Evolutionary conservation across 2,797 vertebrate species (phyloP), one percentile per base, ranked within the genome.

Genomic region (Anisognathus igniventris): DNA sequence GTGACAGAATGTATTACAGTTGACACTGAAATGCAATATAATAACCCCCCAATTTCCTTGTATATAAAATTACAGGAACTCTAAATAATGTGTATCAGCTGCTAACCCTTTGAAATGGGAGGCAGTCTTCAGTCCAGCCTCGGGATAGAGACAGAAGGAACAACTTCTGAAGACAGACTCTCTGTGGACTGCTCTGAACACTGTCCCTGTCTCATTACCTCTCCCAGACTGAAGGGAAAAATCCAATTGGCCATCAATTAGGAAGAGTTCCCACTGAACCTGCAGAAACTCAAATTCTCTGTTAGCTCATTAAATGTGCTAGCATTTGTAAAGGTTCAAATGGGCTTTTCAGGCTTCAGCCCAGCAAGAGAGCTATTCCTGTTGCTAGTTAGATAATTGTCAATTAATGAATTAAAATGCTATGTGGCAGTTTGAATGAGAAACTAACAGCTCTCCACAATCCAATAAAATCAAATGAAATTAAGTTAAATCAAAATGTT

Each of bases 381-480:
- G 48, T 44, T 86, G 85, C 85, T 96, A 75, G 86, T 47, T 91
- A 92, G 75, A 40, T 93, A 88, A 94, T 62, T 73, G 47, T 48
- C 50, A 51, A 67, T 88, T 84, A 91, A 88, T 42, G 62, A 70
- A 47, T 61, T 79, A 35, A 73, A 91, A 86, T 62, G 66, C 79
- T 86, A 23, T 48, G 76, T 86, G 88, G 87, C 53, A 79, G 72
- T 44, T 57, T 92, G 75, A 92, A 83, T 51, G 83, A 92, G 67
- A 73, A 88, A 85, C 62, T 86, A 95, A 88, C 48, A 81, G 87
- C 71, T 91, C 89, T 83, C 90, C 82, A 66, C 78, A 93, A 92
- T 92, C 50, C 72, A 89, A 85, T 82, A 95, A 96, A 90, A 90
- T 65, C 67, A 94, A 64, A 65, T 90, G 78, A 96, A 93, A 93